These are phyloP conservation scores for Agriopis leucophaearia DNA, from an alignment of 2,888 invertebrate genomes.

Conservation along the genomic window DNA sequence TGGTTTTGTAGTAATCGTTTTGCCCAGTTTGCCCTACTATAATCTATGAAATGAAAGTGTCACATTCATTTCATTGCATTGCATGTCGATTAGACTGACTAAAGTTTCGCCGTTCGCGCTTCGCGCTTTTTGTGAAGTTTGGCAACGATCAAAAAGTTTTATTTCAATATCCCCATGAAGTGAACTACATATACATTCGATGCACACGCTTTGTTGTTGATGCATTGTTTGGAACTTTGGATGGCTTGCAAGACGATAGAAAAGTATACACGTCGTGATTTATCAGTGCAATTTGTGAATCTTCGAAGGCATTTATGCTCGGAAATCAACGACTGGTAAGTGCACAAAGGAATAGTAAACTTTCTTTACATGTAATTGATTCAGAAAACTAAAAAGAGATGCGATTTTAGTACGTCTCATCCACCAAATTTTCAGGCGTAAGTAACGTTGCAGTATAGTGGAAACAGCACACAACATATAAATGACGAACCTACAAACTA, in stretches of 20 bases:
- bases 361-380: background rate
- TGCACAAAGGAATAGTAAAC: background rate
- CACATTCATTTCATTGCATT: too few species aligned
- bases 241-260: background rate
- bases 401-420: background rate
- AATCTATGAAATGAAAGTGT: too few species aligned
- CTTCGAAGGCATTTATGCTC: background rate
- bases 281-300: background rate
- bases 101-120: too few species aligned
- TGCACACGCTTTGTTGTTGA: constrained; percentile 44
- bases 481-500: too few species aligned
- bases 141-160: background rate
- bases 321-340: background rate
- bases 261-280: too few species aligned
- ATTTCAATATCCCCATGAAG: constrained; percentile 2
- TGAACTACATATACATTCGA: constrained; percentile 32
- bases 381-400: background rate
- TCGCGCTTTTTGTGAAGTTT: background rate
- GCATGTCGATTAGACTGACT: too few species aligned
- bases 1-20: too few species aligned
- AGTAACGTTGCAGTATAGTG: too few species aligned
- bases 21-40: too few species aligned
- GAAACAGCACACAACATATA: too few species aligned
- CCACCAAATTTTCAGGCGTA: too few species aligned
- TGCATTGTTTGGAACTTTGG: constrained; percentile 37